phyloP scores from a whole-genome alignment of 2,888 invertebrate species.

The Acleris literana region DNA sequence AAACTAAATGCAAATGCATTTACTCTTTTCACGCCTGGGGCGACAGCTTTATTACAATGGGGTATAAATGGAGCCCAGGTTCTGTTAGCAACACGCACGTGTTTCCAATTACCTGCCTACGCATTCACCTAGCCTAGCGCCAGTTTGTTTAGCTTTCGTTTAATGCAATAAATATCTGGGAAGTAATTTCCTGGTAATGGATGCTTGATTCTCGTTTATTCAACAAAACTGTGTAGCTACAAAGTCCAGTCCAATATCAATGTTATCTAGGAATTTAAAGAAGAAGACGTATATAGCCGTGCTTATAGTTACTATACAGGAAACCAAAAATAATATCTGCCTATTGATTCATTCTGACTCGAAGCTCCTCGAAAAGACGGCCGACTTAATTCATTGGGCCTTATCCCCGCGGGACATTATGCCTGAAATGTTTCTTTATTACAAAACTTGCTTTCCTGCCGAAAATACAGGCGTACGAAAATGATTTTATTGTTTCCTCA shows the following conservation, averaged over 20 bases:
- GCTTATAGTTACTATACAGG: no score
- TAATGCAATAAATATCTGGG: background rate
- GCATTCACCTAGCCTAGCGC: constrained; percentile 9
- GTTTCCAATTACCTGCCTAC: constrained; percentile 42
- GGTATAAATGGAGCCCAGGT: constrained; percentile 41
- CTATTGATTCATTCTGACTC: constrained; percentile 15
- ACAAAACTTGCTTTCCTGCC: constrained; percentile 16
- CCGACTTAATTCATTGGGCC: constrained; percentile 15
- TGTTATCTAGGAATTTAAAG: no score
- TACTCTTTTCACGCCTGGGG: constrained; percentile 3
- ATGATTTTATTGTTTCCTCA: background rate
- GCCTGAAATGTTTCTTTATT: constrained; percentile 23
- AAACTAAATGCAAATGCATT: background rate
- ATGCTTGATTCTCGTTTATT: no score
- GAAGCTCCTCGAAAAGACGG: constrained; percentile 14
- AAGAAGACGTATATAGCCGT: no score
- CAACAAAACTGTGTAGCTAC: no score
- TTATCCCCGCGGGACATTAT: constrained; percentile 16
- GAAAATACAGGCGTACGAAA: background rate
- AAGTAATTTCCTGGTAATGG: background rate
- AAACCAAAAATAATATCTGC: no score
- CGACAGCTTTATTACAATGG: constrained; percentile 8
- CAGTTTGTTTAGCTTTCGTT: background rate
- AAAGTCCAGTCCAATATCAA: no score
- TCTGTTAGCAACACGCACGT: constrained; percentile 37